A percentile compares a stretch with the other conserved stretches of the same genome.
phyloP scores from a whole-genome alignment of 1,140 invertebrate species.

The Pollicipes pollicipes region DNA sequence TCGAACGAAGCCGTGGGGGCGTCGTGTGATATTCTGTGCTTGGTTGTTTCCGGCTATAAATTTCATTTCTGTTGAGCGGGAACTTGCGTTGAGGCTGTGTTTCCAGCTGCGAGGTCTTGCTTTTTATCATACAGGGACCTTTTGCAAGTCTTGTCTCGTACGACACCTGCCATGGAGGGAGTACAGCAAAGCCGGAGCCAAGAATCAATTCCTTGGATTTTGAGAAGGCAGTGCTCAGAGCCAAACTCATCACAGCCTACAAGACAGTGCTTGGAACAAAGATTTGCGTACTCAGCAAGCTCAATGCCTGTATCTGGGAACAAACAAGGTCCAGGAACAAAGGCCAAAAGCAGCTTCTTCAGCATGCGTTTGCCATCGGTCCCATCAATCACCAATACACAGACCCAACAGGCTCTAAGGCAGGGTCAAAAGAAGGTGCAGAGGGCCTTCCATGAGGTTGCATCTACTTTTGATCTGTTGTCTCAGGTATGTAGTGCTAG shows the following conservation, averaged over 20 bases:
- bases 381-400: background rate
- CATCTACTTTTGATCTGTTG: background rate
- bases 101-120: too few species aligned
- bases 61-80: too few species aligned
- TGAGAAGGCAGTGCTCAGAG: background rate
- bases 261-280: background rate
- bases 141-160: too few species aligned
- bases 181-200: background rate
- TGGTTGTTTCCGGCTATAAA: too few species aligned
- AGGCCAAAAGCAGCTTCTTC: background rate
- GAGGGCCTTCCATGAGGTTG: background rate
- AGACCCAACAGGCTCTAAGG: background rate
- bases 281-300: background rate
- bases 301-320: background rate
- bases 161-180: too few species aligned
- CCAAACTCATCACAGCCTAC: background rate
- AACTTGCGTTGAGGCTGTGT: too few species aligned
- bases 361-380: background rate
- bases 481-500: background rate
- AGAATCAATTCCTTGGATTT: background rate
- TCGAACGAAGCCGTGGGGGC: too few species aligned
- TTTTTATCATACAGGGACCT: too few species aligned
- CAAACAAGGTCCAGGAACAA: background rate
- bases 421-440: background rate
- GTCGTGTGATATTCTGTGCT: too few species aligned